Evolutionary conservation across 2,113 vertebrate species (phyloP).

Genomic region (Atlantisia rogersi): DNA sequence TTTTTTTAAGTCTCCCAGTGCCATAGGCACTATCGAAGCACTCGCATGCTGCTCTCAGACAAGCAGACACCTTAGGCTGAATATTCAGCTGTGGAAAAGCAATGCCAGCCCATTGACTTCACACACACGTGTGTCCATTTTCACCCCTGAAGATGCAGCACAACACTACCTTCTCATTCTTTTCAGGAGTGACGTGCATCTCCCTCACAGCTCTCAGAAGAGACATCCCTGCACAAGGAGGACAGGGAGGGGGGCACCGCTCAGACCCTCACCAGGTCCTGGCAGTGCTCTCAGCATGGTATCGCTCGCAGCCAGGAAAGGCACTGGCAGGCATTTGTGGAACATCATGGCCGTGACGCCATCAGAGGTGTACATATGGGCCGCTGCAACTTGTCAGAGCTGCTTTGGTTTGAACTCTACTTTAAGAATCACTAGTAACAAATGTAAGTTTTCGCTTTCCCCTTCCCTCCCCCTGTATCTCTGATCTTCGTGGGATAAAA

Average conservation of each 20-base stretch:
- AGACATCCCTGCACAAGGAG: not conserved
- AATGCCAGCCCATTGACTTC: not conserved
- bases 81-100: not conserved
- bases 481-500: conserved; percentile 1
- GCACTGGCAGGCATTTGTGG: not conserved
- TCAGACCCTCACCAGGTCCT: accelerated
- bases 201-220: not conserved
- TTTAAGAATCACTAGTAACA: not conserved
- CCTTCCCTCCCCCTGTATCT: not conserved
- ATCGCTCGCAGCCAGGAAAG: not conserved
- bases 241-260: accelerated
- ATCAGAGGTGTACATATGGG: accelerated
- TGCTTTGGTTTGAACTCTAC: not conserved
- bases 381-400: not conserved
- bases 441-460: not conserved
- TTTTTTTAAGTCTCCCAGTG: not conserved
- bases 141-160: not conserved
- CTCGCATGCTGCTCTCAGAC: not conserved
- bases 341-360: not conserved
- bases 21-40: not conserved
- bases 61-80: not conserved
- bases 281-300: not conserved
- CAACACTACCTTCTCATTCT: not conserved
- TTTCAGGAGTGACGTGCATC: not conserved
- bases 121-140: not conserved